Conservation (phyloP, 2,797 vertebrate genomes). For the Girardinus metallicus region DNA sequence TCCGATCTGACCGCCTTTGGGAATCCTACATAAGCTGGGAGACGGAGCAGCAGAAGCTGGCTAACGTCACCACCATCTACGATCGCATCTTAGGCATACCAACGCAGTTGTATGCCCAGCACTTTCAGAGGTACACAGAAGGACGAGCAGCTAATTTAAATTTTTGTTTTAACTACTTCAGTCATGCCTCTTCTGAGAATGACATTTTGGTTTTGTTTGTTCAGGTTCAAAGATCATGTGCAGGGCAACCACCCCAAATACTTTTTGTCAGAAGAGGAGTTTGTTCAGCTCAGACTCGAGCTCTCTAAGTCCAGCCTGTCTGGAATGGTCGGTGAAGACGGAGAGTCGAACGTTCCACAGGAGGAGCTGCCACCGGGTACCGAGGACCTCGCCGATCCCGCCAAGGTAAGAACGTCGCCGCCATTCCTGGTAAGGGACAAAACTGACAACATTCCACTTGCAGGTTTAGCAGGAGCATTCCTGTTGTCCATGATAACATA, state of each 20-base stretch:
- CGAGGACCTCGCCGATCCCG: slow-evolving; percentile 95
- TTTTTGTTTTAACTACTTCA: background rate
- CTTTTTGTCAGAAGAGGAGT: slow-evolving; percentile 92
- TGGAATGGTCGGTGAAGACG: slow-evolving; percentile 81
- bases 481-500: slow-evolving; percentile 70
- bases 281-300: slow-evolving; percentile 90
- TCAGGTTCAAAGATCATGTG: slow-evolving; percentile 96
- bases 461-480: slow-evolving; percentile 67
- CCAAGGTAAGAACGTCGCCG: slow-evolving; percentile 84
- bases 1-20: slow-evolving; percentile 97
- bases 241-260: slow-evolving; percentile 94
- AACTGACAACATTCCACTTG: slow-evolving; percentile 39
- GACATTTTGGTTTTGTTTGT: background rate
- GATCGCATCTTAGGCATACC: slow-evolving; percentile 95
- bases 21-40: slow-evolving; percentile 96
- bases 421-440: slow-evolving; percentile 11
- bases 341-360: slow-evolving; percentile 65
- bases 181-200: background rate
- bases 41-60: slow-evolving; percentile 89
- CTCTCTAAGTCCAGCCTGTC: slow-evolving; percentile 85
- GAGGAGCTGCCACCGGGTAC: slow-evolving; percentile 90
- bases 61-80: slow-evolving; percentile 92
- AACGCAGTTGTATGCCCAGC: slow-evolving; percentile 94
- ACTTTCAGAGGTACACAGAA: slow-evolving; percentile 91
- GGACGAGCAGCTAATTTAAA: background rate